These are phyloP conservation scores for Pristiophorus japonicus DNA, from an alignment of 2,113 vertebrate species.

Conservation along the genomic window DNA sequence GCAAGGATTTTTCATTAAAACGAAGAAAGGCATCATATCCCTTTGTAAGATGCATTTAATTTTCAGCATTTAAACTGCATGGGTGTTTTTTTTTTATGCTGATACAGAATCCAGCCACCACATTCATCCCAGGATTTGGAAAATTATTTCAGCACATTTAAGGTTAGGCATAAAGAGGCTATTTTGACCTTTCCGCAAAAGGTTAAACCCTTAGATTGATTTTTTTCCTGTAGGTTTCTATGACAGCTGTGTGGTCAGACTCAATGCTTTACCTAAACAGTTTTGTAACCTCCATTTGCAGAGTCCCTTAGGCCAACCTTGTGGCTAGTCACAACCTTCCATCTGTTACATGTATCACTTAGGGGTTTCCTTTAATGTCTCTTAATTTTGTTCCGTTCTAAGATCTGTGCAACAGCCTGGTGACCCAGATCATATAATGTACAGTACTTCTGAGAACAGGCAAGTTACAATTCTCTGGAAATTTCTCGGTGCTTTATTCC, in stretches of 20 bases:
- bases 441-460: conserved; percentile 3
- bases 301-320: conserved; percentile 2
- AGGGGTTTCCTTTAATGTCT: conserved; percentile 8
- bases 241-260: conserved; percentile 18
- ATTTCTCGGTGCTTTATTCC: not conserved
- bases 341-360: not conserved
- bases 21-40: not conserved
- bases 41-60: not conserved
- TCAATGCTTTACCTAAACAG: conserved; percentile 28
- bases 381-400: not conserved
- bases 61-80: not conserved
- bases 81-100: not conserved
- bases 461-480: not conserved
- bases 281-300: conserved; percentile 32
- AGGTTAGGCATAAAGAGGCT: not conserved
- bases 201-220: conserved; percentile 32
- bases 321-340: not conserved
- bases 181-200: conserved; percentile 13
- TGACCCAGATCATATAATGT: not conserved
- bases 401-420: not conserved
- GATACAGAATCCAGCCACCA: not conserved
- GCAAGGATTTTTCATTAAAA: not conserved
- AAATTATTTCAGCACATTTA: not conserved
- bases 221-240: conserved; percentile 17
- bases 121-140: not conserved